A percentile compares a stretch with the other conserved stretches of the same genome.
These are phyloP conservation scores for Pygoscelis adeliae DNA, from an alignment of 2,113 vertebrate species.

Conservation along the genomic window DNA sequence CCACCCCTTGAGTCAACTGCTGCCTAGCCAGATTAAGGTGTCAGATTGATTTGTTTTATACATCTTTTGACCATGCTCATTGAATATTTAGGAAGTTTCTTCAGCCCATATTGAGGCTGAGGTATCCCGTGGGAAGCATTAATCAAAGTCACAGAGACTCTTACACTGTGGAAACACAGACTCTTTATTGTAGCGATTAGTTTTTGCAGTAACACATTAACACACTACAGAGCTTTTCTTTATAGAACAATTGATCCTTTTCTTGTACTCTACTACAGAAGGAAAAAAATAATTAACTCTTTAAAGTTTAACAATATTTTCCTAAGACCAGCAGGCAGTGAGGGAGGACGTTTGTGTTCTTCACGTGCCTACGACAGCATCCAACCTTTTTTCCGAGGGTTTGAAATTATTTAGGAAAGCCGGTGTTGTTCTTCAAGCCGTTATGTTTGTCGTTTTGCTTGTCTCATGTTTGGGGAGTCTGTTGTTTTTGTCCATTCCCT, in stretches of 20 bases:
- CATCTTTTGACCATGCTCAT: conserved; percentile 91
- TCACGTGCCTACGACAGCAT: not conserved
- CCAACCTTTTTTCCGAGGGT: conserved; percentile 27
- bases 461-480: conserved; percentile 78
- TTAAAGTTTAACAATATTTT: conserved; percentile 79
- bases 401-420: conserved; percentile 50
- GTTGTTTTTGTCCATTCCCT: conserved; percentile 83
- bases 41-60: conserved; percentile 92
- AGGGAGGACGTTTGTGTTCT: conserved; percentile 20
- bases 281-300: conserved; percentile 76
- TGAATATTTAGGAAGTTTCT: conserved; percentile 91
- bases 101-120: conserved; percentile 87
- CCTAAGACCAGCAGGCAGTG: conserved; percentile 40
- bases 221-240: conserved; percentile 84
- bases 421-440: conserved; percentile 60
- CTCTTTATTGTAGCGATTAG: conserved; percentile 86
- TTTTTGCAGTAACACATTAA: conserved; percentile 87
- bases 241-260: conserved; percentile 83
- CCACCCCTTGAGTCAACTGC: conserved; percentile 88
- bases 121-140: conserved; percentile 88
- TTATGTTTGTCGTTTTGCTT: conserved; percentile 74
- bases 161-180: conserved; percentile 83
- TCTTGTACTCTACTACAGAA: conserved; percentile 74
- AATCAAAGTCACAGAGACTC: conserved; percentile 84
- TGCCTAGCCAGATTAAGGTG: conserved; percentile 94